phyloP scores from a whole-genome alignment of 2,797 vertebrate genomes.

The Tenualosa ilisha region DNA sequence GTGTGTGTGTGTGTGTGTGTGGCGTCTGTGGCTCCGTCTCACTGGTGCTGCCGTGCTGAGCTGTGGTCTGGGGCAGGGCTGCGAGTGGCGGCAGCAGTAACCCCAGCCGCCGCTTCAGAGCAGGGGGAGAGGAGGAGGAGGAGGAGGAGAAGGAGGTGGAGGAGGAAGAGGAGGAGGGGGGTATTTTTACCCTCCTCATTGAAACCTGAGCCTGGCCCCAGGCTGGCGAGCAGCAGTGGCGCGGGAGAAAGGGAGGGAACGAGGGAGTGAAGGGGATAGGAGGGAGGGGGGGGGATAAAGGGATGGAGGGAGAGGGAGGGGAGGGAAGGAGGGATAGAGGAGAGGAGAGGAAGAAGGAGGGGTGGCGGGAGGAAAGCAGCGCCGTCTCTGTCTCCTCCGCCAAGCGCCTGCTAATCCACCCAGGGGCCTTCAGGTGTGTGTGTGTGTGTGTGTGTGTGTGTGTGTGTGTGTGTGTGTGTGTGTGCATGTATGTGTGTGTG shows the following conservation, averaged over 20 bases:
- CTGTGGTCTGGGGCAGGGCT: conserved; percentile 59
- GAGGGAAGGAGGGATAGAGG: conserved; percentile 2
- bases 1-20: conserved; percentile 10
- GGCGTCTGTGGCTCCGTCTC: conserved; percentile 13
- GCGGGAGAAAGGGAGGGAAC: conserved; percentile 54
- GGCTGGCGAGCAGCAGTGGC: conserved; percentile 76
- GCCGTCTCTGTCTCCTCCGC: conserved; percentile 66
- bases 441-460: conserved; percentile 32
- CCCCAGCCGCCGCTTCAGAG: conserved; percentile 42
- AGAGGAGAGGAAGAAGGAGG: conserved; percentile 26
- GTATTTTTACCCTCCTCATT: conserved; percentile 76
- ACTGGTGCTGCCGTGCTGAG: conserved; percentile 52
- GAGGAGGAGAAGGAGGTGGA: conserved; percentile 14
- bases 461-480: conserved; percentile 36
- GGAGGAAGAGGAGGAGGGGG: conserved; percentile 44
- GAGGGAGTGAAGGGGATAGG: conserved; percentile 37
- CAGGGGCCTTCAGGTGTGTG: conserved; percentile 68
- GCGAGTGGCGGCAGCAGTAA: conserved; percentile 51
- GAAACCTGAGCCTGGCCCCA: conserved; percentile 80
- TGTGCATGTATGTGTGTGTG: neutral
- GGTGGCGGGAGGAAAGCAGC: conserved; percentile 38
- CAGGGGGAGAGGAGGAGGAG: conserved; percentile 50
- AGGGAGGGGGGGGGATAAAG: conserved; percentile 31
- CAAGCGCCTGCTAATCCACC: conserved; percentile 73
- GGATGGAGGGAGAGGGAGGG: neutral